These are phyloP conservation scores for Lepus townsendii DNA, from an alignment of 2,797 vertebrate genomes.

Conservation along the genomic window DNA sequence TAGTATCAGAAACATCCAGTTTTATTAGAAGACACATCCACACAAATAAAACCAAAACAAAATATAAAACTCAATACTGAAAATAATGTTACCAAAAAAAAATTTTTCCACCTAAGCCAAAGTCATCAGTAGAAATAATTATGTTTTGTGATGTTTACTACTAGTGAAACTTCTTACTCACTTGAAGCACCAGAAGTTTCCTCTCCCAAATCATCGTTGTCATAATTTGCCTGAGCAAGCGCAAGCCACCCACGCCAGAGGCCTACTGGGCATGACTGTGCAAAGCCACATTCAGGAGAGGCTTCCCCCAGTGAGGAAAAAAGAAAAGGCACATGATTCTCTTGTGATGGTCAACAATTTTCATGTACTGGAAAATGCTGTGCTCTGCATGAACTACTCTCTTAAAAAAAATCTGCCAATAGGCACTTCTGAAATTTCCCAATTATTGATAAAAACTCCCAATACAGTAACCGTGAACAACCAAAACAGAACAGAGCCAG, in stretches of 20 bases:
- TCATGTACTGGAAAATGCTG: constrained; percentile 23
- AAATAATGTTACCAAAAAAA: constrained; percentile 7
- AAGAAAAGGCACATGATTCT: constrained; percentile 41
- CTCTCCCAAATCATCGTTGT: constrained; percentile 66
- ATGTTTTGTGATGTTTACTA: constrained; percentile 67
- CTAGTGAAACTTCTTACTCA: constrained; percentile 80
- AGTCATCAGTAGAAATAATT: constrained; percentile 43
- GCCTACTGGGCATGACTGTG: constrained; percentile 62
- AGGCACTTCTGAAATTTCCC: neutral
- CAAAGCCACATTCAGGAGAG: constrained; percentile 43
- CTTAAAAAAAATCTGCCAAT: neutral
- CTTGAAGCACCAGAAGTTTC: constrained; percentile 67
- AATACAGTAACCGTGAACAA: neutral
- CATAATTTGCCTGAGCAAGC: constrained; percentile 51
- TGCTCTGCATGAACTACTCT: neutral
- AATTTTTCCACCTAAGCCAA: constrained; percentile 44
- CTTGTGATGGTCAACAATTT: constrained; percentile 26
- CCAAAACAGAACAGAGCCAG: neutral
- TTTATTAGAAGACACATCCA: neutral
- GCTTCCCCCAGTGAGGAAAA: constrained; percentile 25
- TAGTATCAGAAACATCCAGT: neutral
- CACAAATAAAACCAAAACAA: constrained; percentile 51
- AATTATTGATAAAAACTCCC: neutral
- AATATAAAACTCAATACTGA: neutral
- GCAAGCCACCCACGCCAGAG: constrained; percentile 35